phyloP scores from a whole-genome alignment of 2,113 vertebrate species.

The Tupaia chinensis region DNA sequence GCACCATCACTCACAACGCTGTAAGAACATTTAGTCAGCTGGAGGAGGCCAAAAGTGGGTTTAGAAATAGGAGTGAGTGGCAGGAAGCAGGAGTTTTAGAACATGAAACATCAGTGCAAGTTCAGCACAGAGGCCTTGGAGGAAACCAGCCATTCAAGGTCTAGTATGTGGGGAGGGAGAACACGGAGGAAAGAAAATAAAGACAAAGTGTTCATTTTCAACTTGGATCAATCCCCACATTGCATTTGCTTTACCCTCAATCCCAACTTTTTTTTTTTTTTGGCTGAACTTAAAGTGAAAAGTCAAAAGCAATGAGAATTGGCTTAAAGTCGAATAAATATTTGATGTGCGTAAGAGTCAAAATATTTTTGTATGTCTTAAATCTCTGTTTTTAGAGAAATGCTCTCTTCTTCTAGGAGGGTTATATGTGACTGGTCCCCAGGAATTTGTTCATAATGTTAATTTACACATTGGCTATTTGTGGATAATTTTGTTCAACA shows the following conservation, averaged over 20 bases:
- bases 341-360: conserved; percentile 27
- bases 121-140: neutral
- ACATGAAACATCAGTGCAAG: neutral
- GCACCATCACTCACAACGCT: neutral
- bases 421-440: neutral
- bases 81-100: neutral
- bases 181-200: neutral
- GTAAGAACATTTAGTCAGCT: neutral
- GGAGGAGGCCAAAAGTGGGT: neutral
- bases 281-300: conserved; percentile 57
- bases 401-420: conserved; percentile 23
- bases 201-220: neutral
- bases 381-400: conserved; percentile 59
- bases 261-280: neutral
- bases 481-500: neutral
- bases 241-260: neutral
- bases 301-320: conserved; percentile 58
- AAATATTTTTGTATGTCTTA: conserved; percentile 52
- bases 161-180: neutral
- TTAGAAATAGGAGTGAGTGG: neutral
- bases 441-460: neutral
- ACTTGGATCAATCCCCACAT: neutral
- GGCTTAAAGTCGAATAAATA: conserved; percentile 58
- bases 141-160: neutral
- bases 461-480: conserved; percentile 6